phyloP scores from a whole-genome alignment of 2,113 vertebrate genomes.

The Tor tambroides region DNA sequence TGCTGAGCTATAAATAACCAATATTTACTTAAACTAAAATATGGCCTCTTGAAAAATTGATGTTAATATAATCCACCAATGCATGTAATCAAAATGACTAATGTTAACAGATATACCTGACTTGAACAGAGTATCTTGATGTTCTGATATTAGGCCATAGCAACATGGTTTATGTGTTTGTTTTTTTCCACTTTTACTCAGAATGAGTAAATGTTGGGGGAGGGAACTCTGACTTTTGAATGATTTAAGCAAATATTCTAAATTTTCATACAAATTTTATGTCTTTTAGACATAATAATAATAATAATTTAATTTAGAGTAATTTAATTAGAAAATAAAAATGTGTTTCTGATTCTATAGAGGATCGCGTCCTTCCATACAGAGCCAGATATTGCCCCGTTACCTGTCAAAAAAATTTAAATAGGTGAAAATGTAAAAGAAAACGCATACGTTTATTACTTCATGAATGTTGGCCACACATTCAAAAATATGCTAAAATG shows the following conservation, averaged over 20 bases:
- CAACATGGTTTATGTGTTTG: neutral
- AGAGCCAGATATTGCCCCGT: neutral
- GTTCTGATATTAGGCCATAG: neutral
- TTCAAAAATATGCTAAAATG: neutral
- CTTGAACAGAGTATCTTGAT: neutral
- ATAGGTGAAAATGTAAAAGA: neutral
- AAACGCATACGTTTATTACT: neutral
- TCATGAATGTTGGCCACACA: neutral
- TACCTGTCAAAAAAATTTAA: neutral
- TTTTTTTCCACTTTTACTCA: neutral
- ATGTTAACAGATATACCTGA: neutral
- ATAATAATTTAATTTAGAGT: too few species aligned
- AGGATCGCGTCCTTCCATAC: too few species aligned
- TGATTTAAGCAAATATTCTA: neutral
- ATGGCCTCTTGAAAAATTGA: neutral
- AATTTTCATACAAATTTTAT: too few species aligned
- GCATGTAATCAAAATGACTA: neutral
- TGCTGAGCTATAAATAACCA: neutral
- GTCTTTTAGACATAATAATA: neutral
- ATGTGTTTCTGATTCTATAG: neutral
- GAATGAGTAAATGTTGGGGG: neutral
- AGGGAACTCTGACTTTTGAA: neutral
- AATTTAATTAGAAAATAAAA: neutral
- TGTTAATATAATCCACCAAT: neutral
- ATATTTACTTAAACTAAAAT: neutral